These are phyloP conservation scores for Acronicta aceris DNA, from an alignment of 2,888 invertebrate species.

Conservation along the genomic window DNA sequence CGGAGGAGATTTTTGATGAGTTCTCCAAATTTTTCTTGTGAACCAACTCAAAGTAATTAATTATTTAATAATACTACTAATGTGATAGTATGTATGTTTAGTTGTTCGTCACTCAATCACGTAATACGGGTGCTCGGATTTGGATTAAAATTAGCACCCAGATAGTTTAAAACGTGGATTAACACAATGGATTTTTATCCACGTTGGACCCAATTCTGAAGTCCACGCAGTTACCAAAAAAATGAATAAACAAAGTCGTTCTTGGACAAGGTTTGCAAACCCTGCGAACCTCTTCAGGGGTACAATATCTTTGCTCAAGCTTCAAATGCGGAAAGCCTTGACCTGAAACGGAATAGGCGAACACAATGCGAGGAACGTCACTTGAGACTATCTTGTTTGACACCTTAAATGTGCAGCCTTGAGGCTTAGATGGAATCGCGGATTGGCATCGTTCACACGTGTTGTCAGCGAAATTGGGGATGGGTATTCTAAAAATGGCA, in stretches of 20 bases:
- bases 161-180: too few species aligned
- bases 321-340: conserved; percentile 41
- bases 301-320: conserved; percentile 10
- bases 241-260: conserved; percentile 12
- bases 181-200: too few species aligned
- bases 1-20: too few species aligned
- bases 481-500: neutral
- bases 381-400: conserved; percentile 27
- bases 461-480: conserved; percentile 1
- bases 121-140: too few species aligned
- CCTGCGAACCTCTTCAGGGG: conserved; percentile 12
- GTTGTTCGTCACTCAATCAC: too few species aligned
- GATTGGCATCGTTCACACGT: conserved; percentile 12
- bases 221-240: neutral
- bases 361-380: conserved; percentile 30
- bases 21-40: too few species aligned
- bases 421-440: conserved; percentile 19
- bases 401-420: conserved; percentile 30
- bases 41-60: too few species aligned
- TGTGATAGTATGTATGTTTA: too few species aligned
- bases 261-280: conserved; percentile 38
- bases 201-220: too few species aligned
- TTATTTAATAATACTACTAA: too few species aligned
- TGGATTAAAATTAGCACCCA: too few species aligned
- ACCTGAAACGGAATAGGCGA: conserved; percentile 22